These are phyloP conservation scores for Micronycteris hirsuta DNA, from an alignment of 2,113 vertebrate species.

Conservation along the genomic window DNA sequence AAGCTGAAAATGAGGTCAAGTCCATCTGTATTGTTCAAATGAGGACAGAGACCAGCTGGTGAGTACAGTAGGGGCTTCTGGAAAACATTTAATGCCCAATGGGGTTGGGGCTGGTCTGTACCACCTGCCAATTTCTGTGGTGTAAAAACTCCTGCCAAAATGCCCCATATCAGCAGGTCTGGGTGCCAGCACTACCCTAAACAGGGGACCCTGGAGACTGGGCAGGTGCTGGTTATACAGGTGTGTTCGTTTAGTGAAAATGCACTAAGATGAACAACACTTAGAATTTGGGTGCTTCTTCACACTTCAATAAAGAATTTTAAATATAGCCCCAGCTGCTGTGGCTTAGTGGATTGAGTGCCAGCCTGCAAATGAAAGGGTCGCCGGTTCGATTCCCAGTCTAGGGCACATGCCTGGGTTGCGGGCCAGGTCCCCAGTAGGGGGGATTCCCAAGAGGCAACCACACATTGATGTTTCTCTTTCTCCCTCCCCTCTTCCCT, in stretches of 20 bases:
- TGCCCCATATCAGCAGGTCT: not conserved
- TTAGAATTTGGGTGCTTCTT: not conserved
- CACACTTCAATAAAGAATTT: not conserved
- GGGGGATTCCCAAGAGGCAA: too few species aligned
- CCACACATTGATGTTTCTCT: too few species aligned
- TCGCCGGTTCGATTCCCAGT: too few species aligned
- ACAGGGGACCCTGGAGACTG: not conserved
- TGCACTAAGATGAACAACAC: not conserved
- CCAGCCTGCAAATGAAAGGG: too few species aligned
- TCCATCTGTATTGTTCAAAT: not conserved
- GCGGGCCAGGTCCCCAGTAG: too few species aligned
- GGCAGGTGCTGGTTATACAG: not conserved
- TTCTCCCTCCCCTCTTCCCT: too few species aligned
- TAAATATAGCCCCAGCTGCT: not conserved
- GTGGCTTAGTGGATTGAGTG: too few species aligned
- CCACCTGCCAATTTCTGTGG: not conserved
- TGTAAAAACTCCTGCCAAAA: not conserved
- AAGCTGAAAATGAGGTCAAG: not conserved
- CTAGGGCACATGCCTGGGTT: too few species aligned
- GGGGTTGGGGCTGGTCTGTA: not conserved
- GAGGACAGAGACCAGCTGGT: not conserved
- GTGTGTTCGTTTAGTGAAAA: not conserved
- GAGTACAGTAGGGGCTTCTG: not conserved
- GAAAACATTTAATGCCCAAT: not conserved
- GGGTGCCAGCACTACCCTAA: not conserved